Evolutionary conservation across 2,113 vertebrate genomes (phyloP), one percentile per base, ranked within the genome.

Genomic region (Bubo bubo): DNA sequence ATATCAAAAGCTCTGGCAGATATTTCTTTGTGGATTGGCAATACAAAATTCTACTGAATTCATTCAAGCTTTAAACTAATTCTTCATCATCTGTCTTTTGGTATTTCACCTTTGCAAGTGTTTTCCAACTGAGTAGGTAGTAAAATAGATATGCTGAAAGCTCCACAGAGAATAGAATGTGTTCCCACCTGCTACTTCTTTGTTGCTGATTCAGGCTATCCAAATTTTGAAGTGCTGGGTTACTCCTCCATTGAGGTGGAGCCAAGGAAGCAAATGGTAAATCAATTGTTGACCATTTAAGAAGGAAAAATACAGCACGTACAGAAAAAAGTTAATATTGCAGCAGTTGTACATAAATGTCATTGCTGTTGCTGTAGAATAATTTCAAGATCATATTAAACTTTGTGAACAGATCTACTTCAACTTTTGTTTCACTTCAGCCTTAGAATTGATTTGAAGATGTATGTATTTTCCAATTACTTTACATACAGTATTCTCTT

Each of bases 31-130:
- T 50, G 60, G 55, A 50, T 52, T 86, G 47, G 72, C 56, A 92
- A 23, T 50, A 50, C 73, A 71, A 67, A 79, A 94, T 86, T 86
- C 55, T 63, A 5, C 86, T 93, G 66, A 74, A 82, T 71, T 80
- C 20, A 35, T 90, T 83, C 75, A 90, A 59, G 24, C 77, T 89
- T 92, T 88, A 68, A 68, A 62, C 50, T 71, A 49, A 63, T 60
- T 85, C 90, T 75, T 81, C 39, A 62, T 88, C 37, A 27, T 58
- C 52, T 64, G 18, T 60, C n/a, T 90, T 79, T 34, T 52, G 30
- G 28, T 79, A 79, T 92, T 92, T 76, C 83, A 85, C 90, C 80
- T 92, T 95, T 62, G 74, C 37, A 30, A 94, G 67, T 59, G 47
- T 93, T 92, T 93, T 79, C 39, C 37, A 60, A 2, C 47, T 37